Evolutionary conservation across 2,888 invertebrate genomes (phyloP).

Genomic region (Morpho deidamia): DNA sequence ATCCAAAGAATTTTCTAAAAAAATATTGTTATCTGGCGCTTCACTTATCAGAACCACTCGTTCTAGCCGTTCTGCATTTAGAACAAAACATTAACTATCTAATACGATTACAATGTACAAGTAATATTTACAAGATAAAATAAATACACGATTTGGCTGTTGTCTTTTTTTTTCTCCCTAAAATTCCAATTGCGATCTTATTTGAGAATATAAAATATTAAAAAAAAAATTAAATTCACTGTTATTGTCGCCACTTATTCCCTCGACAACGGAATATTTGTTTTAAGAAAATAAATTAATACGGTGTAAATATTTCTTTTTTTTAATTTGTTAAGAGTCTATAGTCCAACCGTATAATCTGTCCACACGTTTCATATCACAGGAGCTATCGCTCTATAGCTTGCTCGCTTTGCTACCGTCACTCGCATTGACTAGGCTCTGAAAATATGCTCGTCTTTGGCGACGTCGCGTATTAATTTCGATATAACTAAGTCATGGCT

Average conservation of each 20-base stretch:
- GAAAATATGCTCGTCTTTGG: conserved; percentile 7
- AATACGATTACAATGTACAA: conserved; percentile 61
- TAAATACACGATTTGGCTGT: conserved; percentile 72
- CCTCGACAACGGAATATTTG: conserved; percentile 14
- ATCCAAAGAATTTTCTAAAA: no score
- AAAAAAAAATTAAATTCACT: conserved; percentile 25
- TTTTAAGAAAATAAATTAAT: conserved; percentile 31
- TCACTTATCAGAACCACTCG: no score
- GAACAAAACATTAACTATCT: conserved; percentile 60
- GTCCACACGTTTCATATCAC: conserved; percentile 46
- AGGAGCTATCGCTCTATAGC: conserved; percentile 42
- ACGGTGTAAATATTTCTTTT: conserved; percentile 30
- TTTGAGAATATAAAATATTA: conserved; percentile 27
- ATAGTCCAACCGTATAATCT: conserved; percentile 12
- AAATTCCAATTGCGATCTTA: conserved; percentile 29
- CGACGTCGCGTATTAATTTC: conserved; percentile 20
- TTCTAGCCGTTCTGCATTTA: conserved; percentile 7
- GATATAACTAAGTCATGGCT: no score
- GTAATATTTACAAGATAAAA: conserved; percentile 63
- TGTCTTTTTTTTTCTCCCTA: conserved; percentile 26
- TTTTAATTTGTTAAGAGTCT: conserved; percentile 42
- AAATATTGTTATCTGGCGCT: no score
- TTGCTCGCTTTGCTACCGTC: conserved; percentile 13
- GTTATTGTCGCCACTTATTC: conserved; percentile 58
- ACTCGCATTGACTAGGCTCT: conserved; percentile 57